Base-by-base conservation (phyloP, 2,113 vertebrate genomes). In the Acrocephalus kingi region DNA sequence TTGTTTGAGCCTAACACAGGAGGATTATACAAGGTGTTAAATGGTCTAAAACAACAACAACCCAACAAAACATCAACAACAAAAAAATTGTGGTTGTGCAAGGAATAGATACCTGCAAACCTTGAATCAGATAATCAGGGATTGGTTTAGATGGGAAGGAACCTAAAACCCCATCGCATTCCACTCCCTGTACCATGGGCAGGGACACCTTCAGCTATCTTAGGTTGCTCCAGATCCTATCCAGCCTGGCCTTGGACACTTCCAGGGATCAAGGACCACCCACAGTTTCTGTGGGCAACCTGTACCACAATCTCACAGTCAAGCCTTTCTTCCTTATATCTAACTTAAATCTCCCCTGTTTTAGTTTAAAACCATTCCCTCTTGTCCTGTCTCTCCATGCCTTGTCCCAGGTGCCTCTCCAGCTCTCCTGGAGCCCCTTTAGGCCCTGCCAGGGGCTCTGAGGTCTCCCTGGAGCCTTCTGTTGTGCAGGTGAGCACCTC, bases 181-280 rank as follows among this genome's bases (percentile, higher is more conserved):
- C 17, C 30, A 31, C 9, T 5, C 10, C 16, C 9, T 68, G 20
- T 35, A 35, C 4, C 20, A 2, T 39, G 13, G 61, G 6, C 8
- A 54, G 54, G 28, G 37, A 12, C 46, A 41, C 1, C 7, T 48
- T 31, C 14, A 17, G 19, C 24, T 48, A 1, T 3, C 11, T n/a
- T 16, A 35, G 9, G 25, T 0, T 46, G 17, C n/a, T 68, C 30
- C 46, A 59, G 58, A 28, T 27, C 7, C 7, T 0, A 0, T 67
- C 33, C 33, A 68, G 0, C 7, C 14, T 18, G 25, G 43, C 11
- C 39, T 39, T 39, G 39, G 14, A 10, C 46, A 25, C 7, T 61
- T 0, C 6, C 54, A 55, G n/a, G 21, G 20, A 13, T 62, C 39
- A 23, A 56, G 14, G 5, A 55, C 2, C 62, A 83, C 20, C n/a